Conservation (phyloP, 2,888 invertebrate species). For the Hymenopus coronatus region DNA sequence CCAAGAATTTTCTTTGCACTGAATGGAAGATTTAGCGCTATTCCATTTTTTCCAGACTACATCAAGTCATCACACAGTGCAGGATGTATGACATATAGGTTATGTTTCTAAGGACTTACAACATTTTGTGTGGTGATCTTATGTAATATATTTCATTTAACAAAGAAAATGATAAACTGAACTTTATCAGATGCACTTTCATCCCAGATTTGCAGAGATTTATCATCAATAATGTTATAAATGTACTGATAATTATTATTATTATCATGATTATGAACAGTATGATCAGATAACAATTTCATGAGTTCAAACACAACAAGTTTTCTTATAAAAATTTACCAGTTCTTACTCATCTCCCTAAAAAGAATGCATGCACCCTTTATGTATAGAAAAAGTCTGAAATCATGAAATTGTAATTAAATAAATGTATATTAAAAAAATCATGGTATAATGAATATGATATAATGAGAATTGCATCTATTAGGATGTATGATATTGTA, state of each 20-base stretch:
- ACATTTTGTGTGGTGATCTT: background rate
- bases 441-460: background rate
- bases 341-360: background rate
- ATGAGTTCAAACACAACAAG: background rate
- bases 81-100: background rate
- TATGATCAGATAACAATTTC: background rate
- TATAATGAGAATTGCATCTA: background rate
- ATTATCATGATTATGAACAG: background rate
- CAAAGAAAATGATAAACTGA: background rate
- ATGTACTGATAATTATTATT: background rate
- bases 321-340: background rate
- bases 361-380: background rate
- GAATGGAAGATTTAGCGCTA: background rate
- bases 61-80: background rate
- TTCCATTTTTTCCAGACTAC: background rate
- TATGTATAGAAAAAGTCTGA: conserved; percentile 6
- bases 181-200: background rate
- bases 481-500: background rate
- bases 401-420: conserved; percentile 1
- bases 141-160: background rate
- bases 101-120: background rate
- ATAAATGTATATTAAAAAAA: background rate
- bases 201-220: background rate
- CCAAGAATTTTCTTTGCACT: background rate
- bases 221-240: background rate